A percentile compares a stretch with the other conserved stretches of the same genome.
Evolutionary conservation across 2,113 vertebrate species (phyloP).

Genomic region (Scophthalmus maximus): DNA sequence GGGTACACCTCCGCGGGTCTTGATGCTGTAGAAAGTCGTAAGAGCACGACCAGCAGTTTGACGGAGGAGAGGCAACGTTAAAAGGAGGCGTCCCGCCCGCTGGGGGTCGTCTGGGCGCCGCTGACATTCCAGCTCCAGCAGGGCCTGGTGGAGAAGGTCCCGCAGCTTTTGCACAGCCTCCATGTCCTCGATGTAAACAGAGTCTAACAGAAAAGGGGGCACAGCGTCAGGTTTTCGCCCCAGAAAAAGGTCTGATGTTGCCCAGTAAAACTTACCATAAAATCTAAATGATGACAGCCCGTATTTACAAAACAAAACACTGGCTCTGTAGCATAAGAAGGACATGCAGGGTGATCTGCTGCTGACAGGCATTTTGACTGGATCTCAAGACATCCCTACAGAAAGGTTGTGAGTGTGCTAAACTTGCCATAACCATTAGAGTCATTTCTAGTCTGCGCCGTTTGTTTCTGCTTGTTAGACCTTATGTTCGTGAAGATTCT

Average conservation of each 20-base stretch:
- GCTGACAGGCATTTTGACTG: no score
- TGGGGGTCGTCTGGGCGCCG: constrained; percentile 85
- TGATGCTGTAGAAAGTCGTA: constrained; percentile 92
- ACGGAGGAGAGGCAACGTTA: constrained; percentile 90
- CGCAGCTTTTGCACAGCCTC: constrained; percentile 92
- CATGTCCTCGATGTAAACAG: constrained; percentile 93
- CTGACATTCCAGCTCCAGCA: constrained; percentile 89
- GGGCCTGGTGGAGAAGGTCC: constrained; percentile 91
- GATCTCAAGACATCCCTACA: no score
- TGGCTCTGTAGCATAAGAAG: no score
- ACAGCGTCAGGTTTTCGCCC: constrained; percentile 7
- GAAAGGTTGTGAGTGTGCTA: no score
- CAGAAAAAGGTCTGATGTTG: no score
- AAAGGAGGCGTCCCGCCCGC: constrained; percentile 89
- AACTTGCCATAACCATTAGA: no score
- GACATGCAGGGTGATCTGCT: no score
- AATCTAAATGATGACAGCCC: no score
- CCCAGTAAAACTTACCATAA: no score
- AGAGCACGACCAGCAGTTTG: constrained; percentile 92
- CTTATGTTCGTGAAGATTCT: no score
- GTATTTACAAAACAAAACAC: no score
- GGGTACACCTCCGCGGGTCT: constrained; percentile 91
- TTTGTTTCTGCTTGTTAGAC: not conserved
- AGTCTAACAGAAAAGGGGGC: constrained; percentile 80
- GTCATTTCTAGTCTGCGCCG: not conserved